Evolutionary conservation across 2,888 invertebrate genomes (phyloP).

Genomic region (Chaitophorus viminalis): DNA sequence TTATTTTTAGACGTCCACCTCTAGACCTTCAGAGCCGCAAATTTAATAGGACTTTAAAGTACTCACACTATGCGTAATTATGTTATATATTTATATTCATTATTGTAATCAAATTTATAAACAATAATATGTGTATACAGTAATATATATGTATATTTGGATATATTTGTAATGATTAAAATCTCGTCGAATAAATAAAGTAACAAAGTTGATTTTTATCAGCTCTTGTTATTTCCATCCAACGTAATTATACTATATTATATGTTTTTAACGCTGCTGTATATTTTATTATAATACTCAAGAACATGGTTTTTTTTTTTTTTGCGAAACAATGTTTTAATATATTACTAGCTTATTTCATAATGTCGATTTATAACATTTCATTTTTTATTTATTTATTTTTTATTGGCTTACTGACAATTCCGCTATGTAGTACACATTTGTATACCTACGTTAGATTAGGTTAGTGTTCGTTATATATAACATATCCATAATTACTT

Average conservation of each 20-base stretch:
- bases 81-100: neutral
- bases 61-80: neutral
- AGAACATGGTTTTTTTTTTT: neutral
- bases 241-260: neutral
- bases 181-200: constrained; percentile 10
- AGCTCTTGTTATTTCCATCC: neutral
- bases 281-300: neutral
- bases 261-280: no score
- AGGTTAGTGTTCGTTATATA: no score
- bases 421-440: no score
- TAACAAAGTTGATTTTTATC: constrained; percentile 11
- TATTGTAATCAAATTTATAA: constrained; percentile 11
- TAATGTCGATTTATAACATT: neutral
- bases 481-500: no score
- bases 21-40: neutral
- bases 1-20: neutral
- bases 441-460: no score
- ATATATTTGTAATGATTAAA: constrained; percentile 11
- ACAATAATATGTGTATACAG: neutral
- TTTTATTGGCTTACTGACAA: no score
- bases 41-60: neutral
- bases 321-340: neutral
- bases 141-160: neutral
- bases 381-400: no score
- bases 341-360: neutral